A percentile compares a stretch with the other conserved stretches of the same genome.
These are phyloP conservation scores for Melieria crassipennis DNA, from an alignment of 2,888 invertebrate genomes.

Conservation along the genomic window DNA sequence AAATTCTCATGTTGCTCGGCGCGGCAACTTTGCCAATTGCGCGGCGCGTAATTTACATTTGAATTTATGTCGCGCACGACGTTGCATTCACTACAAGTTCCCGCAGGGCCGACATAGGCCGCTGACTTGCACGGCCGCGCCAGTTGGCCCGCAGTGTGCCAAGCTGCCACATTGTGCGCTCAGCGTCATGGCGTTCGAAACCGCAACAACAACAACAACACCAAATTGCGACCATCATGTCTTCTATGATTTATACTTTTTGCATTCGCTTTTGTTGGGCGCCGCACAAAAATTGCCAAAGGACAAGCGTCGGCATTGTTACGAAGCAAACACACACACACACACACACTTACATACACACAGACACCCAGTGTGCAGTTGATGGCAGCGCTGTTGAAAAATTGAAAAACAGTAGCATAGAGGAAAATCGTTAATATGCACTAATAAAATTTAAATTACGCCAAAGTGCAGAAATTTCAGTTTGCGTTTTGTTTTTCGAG, in stretches of 20 bases:
- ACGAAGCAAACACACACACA: constrained; percentile 16
- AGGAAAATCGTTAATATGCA: constrained; percentile 18
- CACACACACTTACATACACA: constrained; percentile 8
- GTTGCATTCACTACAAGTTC: too few species aligned
- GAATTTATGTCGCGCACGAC: too few species aligned
- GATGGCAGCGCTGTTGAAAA: background rate
- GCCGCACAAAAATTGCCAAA: constrained; percentile 7
- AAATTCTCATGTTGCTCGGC: too few species aligned
- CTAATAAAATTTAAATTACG: constrained; percentile 23
- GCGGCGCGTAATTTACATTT: too few species aligned
- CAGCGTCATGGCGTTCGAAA: too few species aligned
- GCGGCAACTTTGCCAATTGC: too few species aligned
- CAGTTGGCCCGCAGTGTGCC: background rate
- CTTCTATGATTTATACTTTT: constrained; percentile 23
- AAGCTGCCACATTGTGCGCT: background rate
- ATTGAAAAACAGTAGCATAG: background rate
- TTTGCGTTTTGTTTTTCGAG: too few species aligned
- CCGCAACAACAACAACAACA: background rate
- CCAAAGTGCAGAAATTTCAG: too few species aligned
- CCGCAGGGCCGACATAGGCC: constrained; percentile 5
- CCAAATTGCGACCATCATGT: constrained; percentile 1
- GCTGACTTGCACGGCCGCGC: background rate
- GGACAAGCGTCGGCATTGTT: constrained; percentile 16
- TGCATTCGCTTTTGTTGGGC: constrained; percentile 1
- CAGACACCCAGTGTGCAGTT: constrained; percentile 10